Evolutionary conservation across 2,888 invertebrate genomes (phyloP), one percentile per base, ranked within the genome.

Genomic region (Ischnura elegans): DNA sequence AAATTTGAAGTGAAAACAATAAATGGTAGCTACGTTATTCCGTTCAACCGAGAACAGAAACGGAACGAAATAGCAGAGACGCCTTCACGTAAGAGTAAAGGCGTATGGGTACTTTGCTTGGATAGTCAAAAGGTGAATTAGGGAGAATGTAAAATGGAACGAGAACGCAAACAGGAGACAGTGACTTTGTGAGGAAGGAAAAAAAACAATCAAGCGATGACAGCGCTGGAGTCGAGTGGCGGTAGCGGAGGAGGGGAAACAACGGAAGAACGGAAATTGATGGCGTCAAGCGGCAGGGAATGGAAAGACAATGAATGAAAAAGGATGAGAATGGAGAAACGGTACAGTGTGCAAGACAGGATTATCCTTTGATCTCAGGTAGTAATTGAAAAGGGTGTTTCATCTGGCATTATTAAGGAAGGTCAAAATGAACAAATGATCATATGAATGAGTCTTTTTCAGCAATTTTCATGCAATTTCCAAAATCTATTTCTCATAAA

Each of bases 201-300:
- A 90, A 43, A 51, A 51, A 42, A 61, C 21, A 25, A 87, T 21
- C 87, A 36, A 55, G 90, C 61, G 61, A 61, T 90, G 90, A 61
- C 90, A 90, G 90, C 25, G 55, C 51, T 51, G 55, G 51, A 10
- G 55, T 61, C 61, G 61, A 90, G 61, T 90, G 66, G 90, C 90
- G 43, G 42, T 43, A 43, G 66, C 61, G 61, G 19, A 55, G 61
- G 36, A 61, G 21, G 66, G 16, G n/a, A 61, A 90, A 61, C 61
- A 90, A 90, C 16, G 90, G 21, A 61, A 25, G 6, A 19, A 45
- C 90, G 90, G 55, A 25, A 90, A 90, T 55, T 66, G 90, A 45
- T 66, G 90, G 90, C 61, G 61, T 21, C 90, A 86, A 86, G 46
- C 19, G 25, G 46, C 86, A 46, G 86, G 46, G 45, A 55, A 90